A percentile compares a stretch with the other conserved stretches of the same genome.
phyloP scores from a whole-genome alignment of 2,888 invertebrate species.

The Brachyptera risi region DNA sequence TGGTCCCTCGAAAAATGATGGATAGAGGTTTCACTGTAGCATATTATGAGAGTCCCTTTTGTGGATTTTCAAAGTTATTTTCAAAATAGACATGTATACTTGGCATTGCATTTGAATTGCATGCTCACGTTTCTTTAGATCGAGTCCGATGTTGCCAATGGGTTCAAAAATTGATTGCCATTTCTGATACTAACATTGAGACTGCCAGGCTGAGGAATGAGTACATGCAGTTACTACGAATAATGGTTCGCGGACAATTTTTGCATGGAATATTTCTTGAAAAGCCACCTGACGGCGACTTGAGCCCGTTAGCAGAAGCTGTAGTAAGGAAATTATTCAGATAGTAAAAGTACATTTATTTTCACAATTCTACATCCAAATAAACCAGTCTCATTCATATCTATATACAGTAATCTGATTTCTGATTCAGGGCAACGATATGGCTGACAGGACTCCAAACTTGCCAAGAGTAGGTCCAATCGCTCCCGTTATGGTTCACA shows the following conservation, averaged over 20 bases:
- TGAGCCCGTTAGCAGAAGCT: constrained; percentile 48
- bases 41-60: too few species aligned
- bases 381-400: background rate
- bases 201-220: constrained; percentile 49
- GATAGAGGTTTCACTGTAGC: too few species aligned
- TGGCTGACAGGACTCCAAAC: constrained; percentile 40
- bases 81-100: too few species aligned
- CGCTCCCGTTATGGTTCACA: constrained; percentile 49
- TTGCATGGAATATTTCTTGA: constrained; percentile 46
- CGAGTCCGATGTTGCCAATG: constrained; percentile 53
- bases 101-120: too few species aligned
- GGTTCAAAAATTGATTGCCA: constrained; percentile 47
- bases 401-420: background rate
- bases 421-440: constrained; percentile 37
- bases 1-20: too few species aligned
- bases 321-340: constrained; percentile 37
- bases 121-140: constrained; percentile 40
- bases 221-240: constrained; percentile 50
- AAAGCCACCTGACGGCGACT: constrained; percentile 33
- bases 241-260: constrained; percentile 42
- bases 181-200: constrained; percentile 48
- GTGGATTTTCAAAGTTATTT: too few species aligned
- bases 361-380: background rate
- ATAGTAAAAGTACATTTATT: background rate
- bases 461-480: constrained; percentile 52